phyloP scores from a whole-genome alignment of 2,113 vertebrate species.

The Toxostoma redivivum region DNA sequence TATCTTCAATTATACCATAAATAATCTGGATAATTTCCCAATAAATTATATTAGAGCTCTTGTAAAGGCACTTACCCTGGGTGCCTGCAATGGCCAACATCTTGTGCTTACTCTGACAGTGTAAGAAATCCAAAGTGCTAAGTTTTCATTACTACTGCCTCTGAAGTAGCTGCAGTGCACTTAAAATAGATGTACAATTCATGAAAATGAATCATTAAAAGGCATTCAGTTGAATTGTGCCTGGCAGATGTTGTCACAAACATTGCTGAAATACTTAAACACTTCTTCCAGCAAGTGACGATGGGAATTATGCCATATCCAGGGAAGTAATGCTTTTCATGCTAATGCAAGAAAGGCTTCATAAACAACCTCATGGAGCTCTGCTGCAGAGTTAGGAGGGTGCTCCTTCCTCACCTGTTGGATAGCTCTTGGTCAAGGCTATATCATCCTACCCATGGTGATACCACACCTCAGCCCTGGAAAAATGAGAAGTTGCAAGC shows the following conservation, averaged over 20 bases:
- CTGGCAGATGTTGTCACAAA: constrained; percentile 53
- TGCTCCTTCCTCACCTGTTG: background rate
- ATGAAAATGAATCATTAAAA: constrained; percentile 51
- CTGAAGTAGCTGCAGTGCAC: background rate
- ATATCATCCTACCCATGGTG: background rate
- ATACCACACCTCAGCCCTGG: background rate
- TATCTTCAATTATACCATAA: constrained; percentile 31
- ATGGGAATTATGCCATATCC: background rate
- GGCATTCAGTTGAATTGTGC: constrained; percentile 11
- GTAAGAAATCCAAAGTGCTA: background rate
- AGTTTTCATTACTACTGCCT: constrained; percentile 3
- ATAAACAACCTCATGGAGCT: background rate
- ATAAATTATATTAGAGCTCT: background rate
- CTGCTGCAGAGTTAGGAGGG: background rate
- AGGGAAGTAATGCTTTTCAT: background rate
- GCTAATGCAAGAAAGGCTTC: background rate
- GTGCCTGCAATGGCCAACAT: background rate
- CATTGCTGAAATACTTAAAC: constrained; percentile 20
- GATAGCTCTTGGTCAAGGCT: background rate
- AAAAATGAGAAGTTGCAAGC: background rate
- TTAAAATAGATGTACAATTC: constrained; percentile 42
- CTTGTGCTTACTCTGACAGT: background rate
- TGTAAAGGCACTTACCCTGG: background rate
- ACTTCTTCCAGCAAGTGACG: background rate
- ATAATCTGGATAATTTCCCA: background rate